Evolutionary conservation across 2,888 invertebrate genomes (phyloP).

Genomic region (Pandemis cinnamomeana): DNA sequence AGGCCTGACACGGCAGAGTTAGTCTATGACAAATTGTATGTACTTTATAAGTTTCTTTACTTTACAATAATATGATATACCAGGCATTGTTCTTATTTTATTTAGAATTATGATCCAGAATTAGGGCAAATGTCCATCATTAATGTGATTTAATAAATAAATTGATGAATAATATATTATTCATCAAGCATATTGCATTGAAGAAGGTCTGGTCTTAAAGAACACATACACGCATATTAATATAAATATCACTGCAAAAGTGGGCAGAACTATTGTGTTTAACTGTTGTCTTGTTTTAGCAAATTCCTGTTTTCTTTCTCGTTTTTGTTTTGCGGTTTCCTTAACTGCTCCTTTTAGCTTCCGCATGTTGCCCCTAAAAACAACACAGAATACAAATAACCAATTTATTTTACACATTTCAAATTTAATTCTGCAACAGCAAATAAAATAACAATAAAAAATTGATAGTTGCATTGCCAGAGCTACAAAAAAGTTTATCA

Average conservation of each 20-base stretch:
- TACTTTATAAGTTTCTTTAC: not conserved
- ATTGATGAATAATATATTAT: not conserved
- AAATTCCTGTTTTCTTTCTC: conserved; percentile 93
- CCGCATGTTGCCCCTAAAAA: conserved; percentile 86
- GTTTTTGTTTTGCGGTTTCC: conserved; percentile 92
- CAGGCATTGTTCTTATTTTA: not conserved
- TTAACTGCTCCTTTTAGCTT: conserved; percentile 92
- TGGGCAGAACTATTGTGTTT: conserved; percentile 91
- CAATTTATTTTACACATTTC: not conserved
- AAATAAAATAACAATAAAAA: too few species aligned
- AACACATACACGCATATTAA: conserved; percentile 91
- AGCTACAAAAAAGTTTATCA: too few species aligned
- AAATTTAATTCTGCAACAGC: too few species aligned
- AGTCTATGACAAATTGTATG: not conserved
- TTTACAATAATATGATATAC: not conserved
- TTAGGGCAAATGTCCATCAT: not conserved
- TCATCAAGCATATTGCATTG: conserved; percentile 71
- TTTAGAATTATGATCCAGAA: not conserved
- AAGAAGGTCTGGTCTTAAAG: conserved; percentile 89
- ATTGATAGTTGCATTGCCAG: too few species aligned
- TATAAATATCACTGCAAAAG: conserved; percentile 87
- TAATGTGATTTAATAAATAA: not conserved
- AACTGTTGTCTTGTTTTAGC: conserved; percentile 90
- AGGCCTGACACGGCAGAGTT: too few species aligned
- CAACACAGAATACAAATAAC: conserved; percentile 38